These are phyloP conservation scores for Sebastes steindachneri DNA, from an alignment of 2,797 vertebrate genomes.

Conservation along the genomic window DNA sequence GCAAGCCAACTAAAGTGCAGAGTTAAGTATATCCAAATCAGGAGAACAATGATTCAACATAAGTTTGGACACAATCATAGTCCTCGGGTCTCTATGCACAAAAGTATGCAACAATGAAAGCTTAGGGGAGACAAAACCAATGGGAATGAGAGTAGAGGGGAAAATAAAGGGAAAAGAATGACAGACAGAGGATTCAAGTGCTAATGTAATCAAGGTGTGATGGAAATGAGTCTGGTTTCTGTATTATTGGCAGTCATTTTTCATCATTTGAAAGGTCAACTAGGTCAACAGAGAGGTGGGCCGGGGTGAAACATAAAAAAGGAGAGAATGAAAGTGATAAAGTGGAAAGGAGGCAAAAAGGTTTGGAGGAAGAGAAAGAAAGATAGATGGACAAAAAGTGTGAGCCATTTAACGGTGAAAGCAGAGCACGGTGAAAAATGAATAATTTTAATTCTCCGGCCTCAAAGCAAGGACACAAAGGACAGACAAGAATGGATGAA, in stretches of 20 bases:
- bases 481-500: slow-evolving; percentile 48
- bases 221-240: slow-evolving; percentile 3
- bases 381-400: neutral
- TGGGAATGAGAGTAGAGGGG: neutral
- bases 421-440: slow-evolving; percentile 31
- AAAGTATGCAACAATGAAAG: neutral
- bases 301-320: neutral
- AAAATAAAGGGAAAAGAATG: neutral
- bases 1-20: neutral
- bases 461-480: slow-evolving; percentile 66
- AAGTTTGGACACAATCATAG: neutral
- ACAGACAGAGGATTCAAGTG: neutral
- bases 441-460: slow-evolving; percentile 56
- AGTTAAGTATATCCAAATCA: slow-evolving; percentile 9
- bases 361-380: neutral
- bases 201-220: slow-evolving; percentile 18
- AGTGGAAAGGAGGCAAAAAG: neutral
- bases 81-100: neutral
- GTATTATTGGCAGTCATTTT: slow-evolving; percentile 3
- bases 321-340: neutral
- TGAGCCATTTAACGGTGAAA: slow-evolving; percentile 36
- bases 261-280: slow-evolving; percentile 19
- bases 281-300: neutral
- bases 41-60: neutral
- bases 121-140: neutral